phyloP scores from a whole-genome alignment of 2,113 vertebrate species.

The Takifugu bimaculatus region DNA sequence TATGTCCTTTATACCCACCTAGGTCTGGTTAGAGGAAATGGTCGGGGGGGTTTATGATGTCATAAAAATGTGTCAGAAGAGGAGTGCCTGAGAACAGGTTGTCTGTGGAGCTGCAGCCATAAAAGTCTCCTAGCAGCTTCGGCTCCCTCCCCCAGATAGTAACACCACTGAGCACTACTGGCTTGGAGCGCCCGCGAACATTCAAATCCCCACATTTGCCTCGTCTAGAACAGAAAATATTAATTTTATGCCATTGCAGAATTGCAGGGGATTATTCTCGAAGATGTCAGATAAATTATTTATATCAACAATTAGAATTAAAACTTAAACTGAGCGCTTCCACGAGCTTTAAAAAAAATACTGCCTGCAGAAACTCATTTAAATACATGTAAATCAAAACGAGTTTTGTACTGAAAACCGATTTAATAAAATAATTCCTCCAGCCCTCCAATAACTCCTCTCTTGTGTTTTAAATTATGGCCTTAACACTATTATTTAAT shows the following conservation, averaged over 20 bases:
- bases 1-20: slow-evolving; percentile 69
- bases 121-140: slow-evolving; percentile 66
- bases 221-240: background rate
- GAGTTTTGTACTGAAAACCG: too few relatives aligned
- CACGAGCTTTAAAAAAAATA: too few relatives aligned
- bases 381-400: too few relatives aligned
- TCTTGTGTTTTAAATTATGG: too few relatives aligned
- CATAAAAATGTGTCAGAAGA: slow-evolving; percentile 71
- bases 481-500: too few relatives aligned
- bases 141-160: slow-evolving; percentile 48
- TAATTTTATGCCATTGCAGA: background rate
- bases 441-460: too few relatives aligned
- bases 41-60: slow-evolving; percentile 71
- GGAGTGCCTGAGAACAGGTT: slow-evolving; percentile 67
- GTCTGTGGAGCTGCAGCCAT: slow-evolving; percentile 59
- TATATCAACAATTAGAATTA: too few relatives aligned
- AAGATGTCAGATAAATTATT: background rate
- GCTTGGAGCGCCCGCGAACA: slow-evolving; percentile 4
- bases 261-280: background rate
- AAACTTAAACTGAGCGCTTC: too few relatives aligned
- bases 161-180: slow-evolving; percentile 30
- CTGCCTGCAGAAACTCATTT: too few relatives aligned
- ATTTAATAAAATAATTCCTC: too few relatives aligned
- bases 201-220: background rate
- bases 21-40: slow-evolving; percentile 70